phyloP scores from a whole-genome alignment of 92 coral and sea anemone species.

The Palythoa heliodiscus region DNA sequence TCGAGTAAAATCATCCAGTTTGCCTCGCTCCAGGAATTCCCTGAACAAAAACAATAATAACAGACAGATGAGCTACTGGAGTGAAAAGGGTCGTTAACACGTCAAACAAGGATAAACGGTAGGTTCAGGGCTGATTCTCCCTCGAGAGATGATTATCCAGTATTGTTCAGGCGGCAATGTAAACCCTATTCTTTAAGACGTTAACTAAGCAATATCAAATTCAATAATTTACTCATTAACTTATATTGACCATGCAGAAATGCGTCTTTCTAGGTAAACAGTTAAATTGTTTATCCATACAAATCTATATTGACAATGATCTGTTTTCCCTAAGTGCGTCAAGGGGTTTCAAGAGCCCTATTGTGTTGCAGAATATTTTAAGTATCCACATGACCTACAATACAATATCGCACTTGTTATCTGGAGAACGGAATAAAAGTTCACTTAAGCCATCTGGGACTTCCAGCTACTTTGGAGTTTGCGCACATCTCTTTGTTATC shows the following conservation, averaged over 20 bases:
- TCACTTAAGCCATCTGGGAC: constrained; percentile 3
- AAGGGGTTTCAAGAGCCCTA: constrained; percentile 37
- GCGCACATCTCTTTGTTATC: constrained; percentile 9
- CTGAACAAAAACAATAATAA: constrained; percentile 46
- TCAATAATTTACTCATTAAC: constrained; percentile 33
- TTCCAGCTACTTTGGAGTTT: constrained; percentile 25
- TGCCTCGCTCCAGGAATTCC: constrained; percentile 92
- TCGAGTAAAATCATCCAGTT: constrained; percentile 85
- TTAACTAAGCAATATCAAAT: constrained; percentile 41
- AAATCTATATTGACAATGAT: constrained; percentile 50
- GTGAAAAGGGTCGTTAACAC: background rate
- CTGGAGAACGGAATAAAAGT: constrained; percentile 15
- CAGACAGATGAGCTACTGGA: no score
- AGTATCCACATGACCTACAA: constrained; percentile 13
- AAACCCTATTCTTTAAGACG: constrained; percentile 10
- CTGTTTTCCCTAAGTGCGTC: constrained; percentile 42
- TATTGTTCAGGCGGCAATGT: constrained; percentile 32
- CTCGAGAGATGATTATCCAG: constrained; percentile 14
- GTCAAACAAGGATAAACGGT: constrained; percentile 2
- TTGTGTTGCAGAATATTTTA: constrained; percentile 17
- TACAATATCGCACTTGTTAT: constrained; percentile 20
- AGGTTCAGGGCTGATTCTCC: constrained; percentile 26
- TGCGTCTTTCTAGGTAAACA: constrained; percentile 48
- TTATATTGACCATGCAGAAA: constrained; percentile 47
- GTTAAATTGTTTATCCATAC: constrained; percentile 51